These are phyloP conservation scores for Pseudomyrmex cubaensis DNA, from an alignment of 1,140 invertebrate species.

Conservation along the genomic window DNA sequence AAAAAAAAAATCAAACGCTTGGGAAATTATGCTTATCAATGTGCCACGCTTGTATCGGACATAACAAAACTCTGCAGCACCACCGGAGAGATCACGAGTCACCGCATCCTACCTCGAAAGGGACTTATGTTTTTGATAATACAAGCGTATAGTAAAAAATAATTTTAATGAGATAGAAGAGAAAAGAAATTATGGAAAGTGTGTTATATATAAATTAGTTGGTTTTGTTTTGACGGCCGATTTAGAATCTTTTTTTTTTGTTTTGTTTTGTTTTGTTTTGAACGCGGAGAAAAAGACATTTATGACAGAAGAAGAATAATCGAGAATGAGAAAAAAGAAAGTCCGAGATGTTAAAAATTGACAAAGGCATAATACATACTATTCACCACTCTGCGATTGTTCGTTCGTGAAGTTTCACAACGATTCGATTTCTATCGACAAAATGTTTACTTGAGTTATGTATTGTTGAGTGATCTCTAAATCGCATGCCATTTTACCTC, in stretches of 20 bases:
- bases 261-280: not conserved
- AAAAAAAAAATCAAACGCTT: not conserved
- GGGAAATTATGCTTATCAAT: not conserved
- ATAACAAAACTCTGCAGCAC: conserved; percentile 1
- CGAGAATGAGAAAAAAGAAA: not conserved
- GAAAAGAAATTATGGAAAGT: conserved; percentile 4
- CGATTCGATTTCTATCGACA: conserved; percentile 16
- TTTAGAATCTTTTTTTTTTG: not conserved
- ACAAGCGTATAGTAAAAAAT: conserved; percentile 14
- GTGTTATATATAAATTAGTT: conserved; percentile 15
- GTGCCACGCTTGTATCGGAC: not conserved
- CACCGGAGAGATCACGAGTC: not conserved
- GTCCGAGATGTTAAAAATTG: not conserved
- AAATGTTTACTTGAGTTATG: conserved; percentile 9
- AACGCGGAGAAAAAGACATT: not conserved
- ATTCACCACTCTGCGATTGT: conserved; percentile 8
- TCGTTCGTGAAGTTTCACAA: conserved; percentile 16
- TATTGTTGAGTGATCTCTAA: conserved; percentile 43
- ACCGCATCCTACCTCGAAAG: conserved; percentile 21
- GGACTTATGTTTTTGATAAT: conserved; percentile 36
- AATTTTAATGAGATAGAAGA: not conserved
- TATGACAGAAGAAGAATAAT: not conserved
- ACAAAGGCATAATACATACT: not conserved
- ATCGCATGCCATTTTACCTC: conserved; percentile 52
- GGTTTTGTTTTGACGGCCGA: not conserved